Base-by-base conservation (phyloP, 35 echinoderm and acorn worm genomes). In the Anneissia japonica region DNA sequence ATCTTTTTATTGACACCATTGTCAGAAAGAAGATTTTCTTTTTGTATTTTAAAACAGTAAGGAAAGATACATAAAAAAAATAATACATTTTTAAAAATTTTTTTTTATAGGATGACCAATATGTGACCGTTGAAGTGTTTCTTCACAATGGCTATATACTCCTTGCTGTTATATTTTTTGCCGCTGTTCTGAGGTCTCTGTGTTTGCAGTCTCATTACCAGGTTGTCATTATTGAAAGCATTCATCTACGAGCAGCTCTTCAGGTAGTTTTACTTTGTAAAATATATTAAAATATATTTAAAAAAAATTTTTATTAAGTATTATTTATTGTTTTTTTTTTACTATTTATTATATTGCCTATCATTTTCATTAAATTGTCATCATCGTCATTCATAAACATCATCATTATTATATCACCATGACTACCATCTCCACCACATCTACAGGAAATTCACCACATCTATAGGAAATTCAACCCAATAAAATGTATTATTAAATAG, bases 131-230 rank as follows among this genome's bases (percentile, higher is more conserved):
- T 34, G 14, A 37, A 23, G 86, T 46, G 5, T 99, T 94, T 84
- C 86, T 99, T 74, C 75, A 39, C 28, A 99, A 93, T 87, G 96
- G 96, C 0, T 89, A 89, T 83, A 90, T 99, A 29, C 79, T 99
- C 6, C 82, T 94, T 0, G 84, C 88, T 11, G 72, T 92, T 5
- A 64, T 94, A 23, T 93, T 99, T 46, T 29, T 93, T 30, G 75
- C 84, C 11, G 76, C 91, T n/a, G 84, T 93, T 34, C 51, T 92
- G 17, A 82, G 84, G 81, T 79, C 86, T 0, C 55, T 97, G 0
- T 91, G 86, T 14, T 87, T 90, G n/a, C 96, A 99, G 46, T 77
- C 84, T 23, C 96, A 99, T 76, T 99, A 99, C 64, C 89, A 99
- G 51, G 87, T 87, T 82, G 96, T 88, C 74, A 99, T 99, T 33